These are phyloP conservation scores for Nematostella vectensis DNA, from an alignment of 92 coral and sea anemone genomes.

Conservation along the genomic window DNA sequence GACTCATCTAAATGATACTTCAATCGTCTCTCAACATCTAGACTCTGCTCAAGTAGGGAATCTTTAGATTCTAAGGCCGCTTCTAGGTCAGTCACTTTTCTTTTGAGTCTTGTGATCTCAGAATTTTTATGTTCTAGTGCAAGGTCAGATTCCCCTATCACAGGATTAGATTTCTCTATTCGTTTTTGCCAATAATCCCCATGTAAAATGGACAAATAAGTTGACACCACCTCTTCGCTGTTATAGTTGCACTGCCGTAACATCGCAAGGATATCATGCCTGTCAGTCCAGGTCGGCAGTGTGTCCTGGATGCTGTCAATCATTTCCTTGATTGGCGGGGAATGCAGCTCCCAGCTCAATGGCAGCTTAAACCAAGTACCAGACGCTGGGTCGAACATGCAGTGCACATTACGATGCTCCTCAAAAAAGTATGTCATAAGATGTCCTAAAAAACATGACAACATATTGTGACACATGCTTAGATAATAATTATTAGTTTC, in stretches of 20 bases:
- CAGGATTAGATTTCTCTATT: not conserved
- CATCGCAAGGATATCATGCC: conserved; percentile 53
- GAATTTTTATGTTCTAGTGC: conserved; percentile 4
- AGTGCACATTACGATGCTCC: conserved; percentile 47
- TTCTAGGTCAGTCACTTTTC: conserved; percentile 40
- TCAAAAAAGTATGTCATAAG: conserved; percentile 67
- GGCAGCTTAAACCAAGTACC: conserved; percentile 85
- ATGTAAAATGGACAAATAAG: conserved; percentile 47
- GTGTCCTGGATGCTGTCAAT: conserved; percentile 45
- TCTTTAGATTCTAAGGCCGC: conserved; percentile 34
- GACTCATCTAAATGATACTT: conserved; percentile 34
- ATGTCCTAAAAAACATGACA: conserved; percentile 36
- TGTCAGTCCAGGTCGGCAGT: conserved; percentile 54
- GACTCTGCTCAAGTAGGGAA: conserved; percentile 20
- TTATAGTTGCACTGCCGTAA: conserved; percentile 74
- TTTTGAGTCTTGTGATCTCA: conserved; percentile 30
- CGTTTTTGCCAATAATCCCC: conserved; percentile 25
- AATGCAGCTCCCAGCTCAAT: conserved; percentile 63
- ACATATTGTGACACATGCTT: too few relatives aligned
- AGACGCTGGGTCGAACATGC: conserved; percentile 50
- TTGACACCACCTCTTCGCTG: conserved; percentile 55
- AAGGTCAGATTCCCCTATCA: not conserved
- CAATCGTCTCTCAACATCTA: conserved; percentile 20
- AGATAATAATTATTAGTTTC: not conserved
- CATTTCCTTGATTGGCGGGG: conserved; percentile 21